Evolutionary conservation across 2,888 invertebrate genomes (phyloP), one percentile per base, ranked within the genome.

Genomic region (Teinopalpus imperialis): DNA sequence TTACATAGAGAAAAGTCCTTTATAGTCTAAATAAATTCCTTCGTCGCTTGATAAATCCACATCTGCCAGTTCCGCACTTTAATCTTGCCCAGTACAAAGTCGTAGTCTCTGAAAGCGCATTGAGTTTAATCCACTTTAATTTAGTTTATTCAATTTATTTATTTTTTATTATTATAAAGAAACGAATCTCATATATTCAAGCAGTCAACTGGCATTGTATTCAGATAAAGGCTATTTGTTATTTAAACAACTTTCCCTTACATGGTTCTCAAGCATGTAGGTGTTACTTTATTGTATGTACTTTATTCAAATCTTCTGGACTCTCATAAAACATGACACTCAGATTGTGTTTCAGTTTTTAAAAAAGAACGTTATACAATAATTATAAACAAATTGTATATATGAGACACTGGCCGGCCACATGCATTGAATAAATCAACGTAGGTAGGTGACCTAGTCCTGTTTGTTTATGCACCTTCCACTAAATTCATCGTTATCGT

Each of bases 391-490:
- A n/a, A n/a, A n/a, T n/a, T n/a, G n/a, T n/a, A n/a, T n/a, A n/a
- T n/a, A n/a, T n/a, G n/a, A n/a, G n/a, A n/a, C n/a, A n/a, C n/a
- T n/a, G n/a, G n/a, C n/a, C n/a, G n/a, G n/a, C n/a, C n/a, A n/a
- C n/a, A n/a, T n/a, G n/a, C n/a, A n/a, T n/a, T n/a, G n/a, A n/a
- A n/a, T n/a, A n/a, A n/a, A n/a, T n/a, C n/a, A n/a, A n/a, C n/a
- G n/a, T n/a, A n/a, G n/a, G 78, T 75, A 65, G 74, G 73, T 63
- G 69, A 63, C 56, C 52, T 70, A 74, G 74, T 81, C 71, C 74
- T 75, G 71, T 78, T 78, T 74, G 74, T 69, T 70, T 72, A 69
- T 69, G 69, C 76, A 66, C 87, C 82, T 83, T 82, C 82, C 79
- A 81, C 72, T 56, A 57, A 61, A 66, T 65, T 68, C 68, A 67